These are phyloP conservation scores for Acropora yongei DNA, from an alignment of 64 coral and sea anemone genomes.

Conservation along the genomic window DNA sequence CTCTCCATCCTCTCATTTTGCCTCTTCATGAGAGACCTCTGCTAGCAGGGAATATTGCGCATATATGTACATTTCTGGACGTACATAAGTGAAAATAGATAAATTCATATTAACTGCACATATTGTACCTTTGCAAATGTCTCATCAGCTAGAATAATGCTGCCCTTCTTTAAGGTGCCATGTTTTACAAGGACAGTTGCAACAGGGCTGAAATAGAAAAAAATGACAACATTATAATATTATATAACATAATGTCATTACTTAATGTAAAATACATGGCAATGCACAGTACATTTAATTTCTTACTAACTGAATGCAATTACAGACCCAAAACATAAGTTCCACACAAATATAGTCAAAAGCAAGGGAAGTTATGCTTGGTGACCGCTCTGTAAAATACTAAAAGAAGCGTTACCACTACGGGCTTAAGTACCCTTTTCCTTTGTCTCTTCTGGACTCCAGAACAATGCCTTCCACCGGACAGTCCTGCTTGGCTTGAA, in stretches of 20 bases:
- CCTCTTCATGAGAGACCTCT: too few species aligned
- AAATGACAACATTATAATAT: neutral
- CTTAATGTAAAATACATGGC: too few species aligned
- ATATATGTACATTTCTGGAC: too few species aligned
- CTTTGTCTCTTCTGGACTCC: constrained; percentile 87
- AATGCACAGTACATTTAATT: too few species aligned
- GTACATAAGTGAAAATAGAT: neutral
- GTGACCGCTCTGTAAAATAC: too few species aligned
- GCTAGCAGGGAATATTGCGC: too few species aligned
- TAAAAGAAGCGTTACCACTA: neutral
- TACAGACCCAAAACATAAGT: too few species aligned
- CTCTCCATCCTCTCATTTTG: too few species aligned
- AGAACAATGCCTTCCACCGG: constrained; percentile 89
- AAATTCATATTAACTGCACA: too few species aligned
- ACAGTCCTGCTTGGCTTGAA: constrained; percentile 64
- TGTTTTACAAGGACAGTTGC: constrained; percentile 86
- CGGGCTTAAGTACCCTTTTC: constrained; percentile 69
- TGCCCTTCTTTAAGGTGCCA: constrained; percentile 78
- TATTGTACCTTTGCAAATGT: constrained; percentile 84
- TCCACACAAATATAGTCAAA: too few species aligned
- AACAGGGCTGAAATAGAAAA: constrained; percentile 71
- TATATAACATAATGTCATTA: neutral
- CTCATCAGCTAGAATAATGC: constrained; percentile 82
- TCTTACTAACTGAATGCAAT: too few species aligned
- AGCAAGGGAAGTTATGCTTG: too few species aligned